Conservation (phyloP, 2,797 vertebrate species). For the Antennarius maculatus region DNA sequence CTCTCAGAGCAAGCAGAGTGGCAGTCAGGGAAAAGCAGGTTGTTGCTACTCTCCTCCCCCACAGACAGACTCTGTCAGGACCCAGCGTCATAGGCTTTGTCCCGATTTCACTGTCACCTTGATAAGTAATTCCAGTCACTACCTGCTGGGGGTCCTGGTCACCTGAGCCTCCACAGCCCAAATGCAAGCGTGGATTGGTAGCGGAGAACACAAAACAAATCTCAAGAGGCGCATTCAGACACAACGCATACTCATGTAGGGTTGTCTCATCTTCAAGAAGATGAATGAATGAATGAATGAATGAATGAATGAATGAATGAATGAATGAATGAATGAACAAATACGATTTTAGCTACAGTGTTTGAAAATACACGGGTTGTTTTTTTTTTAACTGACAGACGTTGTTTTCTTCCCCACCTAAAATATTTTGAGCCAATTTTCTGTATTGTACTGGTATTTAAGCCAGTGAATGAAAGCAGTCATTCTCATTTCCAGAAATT, state of each 20-base stretch:
- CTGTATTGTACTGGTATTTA: neutral
- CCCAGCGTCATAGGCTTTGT: constrained; percentile 58
- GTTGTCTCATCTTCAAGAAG: neutral
- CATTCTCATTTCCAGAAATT: constrained; percentile 73
- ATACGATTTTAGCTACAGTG: constrained; percentile 16
- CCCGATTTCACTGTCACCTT: constrained; percentile 53
- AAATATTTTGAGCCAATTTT: neutral
- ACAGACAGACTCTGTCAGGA: constrained; percentile 67
- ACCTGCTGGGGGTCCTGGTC: constrained; percentile 66
- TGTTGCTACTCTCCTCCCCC: constrained; percentile 56
- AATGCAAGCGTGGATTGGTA: constrained; percentile 31
- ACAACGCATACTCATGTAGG: neutral
- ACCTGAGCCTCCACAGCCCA: constrained; percentile 55
- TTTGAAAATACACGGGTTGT: neutral
- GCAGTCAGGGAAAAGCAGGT: constrained; percentile 62
- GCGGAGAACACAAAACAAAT: constrained; percentile 30
- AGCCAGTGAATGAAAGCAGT: neutral
- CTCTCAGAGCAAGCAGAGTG: constrained; percentile 55
- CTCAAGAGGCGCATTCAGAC: constrained; percentile 3
- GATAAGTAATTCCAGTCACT: constrained; percentile 79
- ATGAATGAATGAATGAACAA: neutral
- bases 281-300: too few relatives aligned
- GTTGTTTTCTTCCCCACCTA: neutral
- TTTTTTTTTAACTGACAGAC: neutral
- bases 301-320: too few relatives aligned